Base-by-base conservation (phyloP, 2,888 invertebrate genomes). In the Acleris laterana region DNA sequence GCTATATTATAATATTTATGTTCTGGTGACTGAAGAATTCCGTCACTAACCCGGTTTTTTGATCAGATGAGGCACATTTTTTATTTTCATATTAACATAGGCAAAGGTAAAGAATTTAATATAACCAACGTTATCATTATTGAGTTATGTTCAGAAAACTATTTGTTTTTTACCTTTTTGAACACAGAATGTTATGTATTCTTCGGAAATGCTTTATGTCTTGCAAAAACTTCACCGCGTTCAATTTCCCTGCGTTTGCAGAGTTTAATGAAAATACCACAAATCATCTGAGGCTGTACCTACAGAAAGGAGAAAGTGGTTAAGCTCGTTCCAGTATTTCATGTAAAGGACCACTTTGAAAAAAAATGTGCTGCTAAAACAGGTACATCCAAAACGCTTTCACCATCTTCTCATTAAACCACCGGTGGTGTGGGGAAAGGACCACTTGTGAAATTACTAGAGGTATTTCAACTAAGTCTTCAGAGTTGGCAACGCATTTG, bases 201-300 rank as follows among this genome's bases (percentile, higher is more conserved):
- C 20, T 16, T 42, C 0, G 1, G 2, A 42, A 48, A 59, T 38
- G 28, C 48, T 48, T 49, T 38, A 38, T 58, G 19, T 48, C 19
- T 32, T 25, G 38, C 20, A 32, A 20, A 60, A 59, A 59, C 52
- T 64, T 59, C n/a, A 59, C 46, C 48, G 17, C 59, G 44, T 53
- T 42, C 58, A 59, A 48, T 42, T 55, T 59, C 20, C 11, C 59
- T 60, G 42, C 64, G 44, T 55, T 64, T 60, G 59, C 49, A 60
- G 59, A 44, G 22, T 48, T 48, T 49, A 60, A 60, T 64, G 42
- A 42, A 64, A 64, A 64, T 60, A 60, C 64, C 64, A 38, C 42
- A 11, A 55, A 22, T 48, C 42, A 59, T 53, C 53, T 9, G 20
- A 22, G 19, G 25, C 25, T 5, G 49, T 59, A 53, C n/a, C n/a